phyloP scores from a whole-genome alignment of 2,113 vertebrate genomes.

The Tupaia chinensis region DNA sequence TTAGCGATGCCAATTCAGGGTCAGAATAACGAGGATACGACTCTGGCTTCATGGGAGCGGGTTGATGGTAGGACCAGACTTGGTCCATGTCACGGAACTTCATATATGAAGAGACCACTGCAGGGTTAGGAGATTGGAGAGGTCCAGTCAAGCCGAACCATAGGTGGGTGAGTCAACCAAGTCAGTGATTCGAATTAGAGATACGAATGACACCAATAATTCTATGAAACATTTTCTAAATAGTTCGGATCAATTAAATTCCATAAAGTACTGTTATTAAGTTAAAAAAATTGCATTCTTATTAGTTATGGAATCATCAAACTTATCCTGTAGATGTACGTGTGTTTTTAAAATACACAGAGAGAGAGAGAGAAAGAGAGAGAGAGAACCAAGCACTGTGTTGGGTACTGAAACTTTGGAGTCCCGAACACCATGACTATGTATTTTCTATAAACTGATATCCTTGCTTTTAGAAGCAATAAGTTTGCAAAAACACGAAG shows the following conservation, averaged over 20 bases:
- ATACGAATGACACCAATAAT: not conserved
- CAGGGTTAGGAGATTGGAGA: not conserved
- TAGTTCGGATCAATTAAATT: constrained; percentile 30
- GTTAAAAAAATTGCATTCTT: not conserved
- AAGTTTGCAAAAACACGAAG: not conserved
- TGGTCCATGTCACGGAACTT: constrained; percentile 5
- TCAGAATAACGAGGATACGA: not conserved
- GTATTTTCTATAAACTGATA: not conserved
- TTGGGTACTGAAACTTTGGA: not conserved
- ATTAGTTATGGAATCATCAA: not conserved
- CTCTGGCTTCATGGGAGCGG: not conserved
- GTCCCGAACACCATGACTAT: not conserved
- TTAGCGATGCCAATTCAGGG: not conserved
- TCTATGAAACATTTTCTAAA: not conserved
- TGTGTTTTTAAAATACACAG: not conserved
- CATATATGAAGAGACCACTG: not conserved
- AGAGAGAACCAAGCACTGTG: not conserved
- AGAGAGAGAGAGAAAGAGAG: too few species aligned
- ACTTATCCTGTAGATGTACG: not conserved
- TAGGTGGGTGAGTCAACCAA: not conserved
- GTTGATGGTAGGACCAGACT: not conserved
- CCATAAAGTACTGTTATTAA: not conserved
- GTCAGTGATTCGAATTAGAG: not conserved
- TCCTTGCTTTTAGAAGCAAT: not conserved
- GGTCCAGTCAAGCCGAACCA: not conserved